Evolutionary conservation across 1,140 invertebrate species (phyloP), one percentile per base, ranked within the genome.

Genomic region (Macrobrachium rosenbergii): DNA sequence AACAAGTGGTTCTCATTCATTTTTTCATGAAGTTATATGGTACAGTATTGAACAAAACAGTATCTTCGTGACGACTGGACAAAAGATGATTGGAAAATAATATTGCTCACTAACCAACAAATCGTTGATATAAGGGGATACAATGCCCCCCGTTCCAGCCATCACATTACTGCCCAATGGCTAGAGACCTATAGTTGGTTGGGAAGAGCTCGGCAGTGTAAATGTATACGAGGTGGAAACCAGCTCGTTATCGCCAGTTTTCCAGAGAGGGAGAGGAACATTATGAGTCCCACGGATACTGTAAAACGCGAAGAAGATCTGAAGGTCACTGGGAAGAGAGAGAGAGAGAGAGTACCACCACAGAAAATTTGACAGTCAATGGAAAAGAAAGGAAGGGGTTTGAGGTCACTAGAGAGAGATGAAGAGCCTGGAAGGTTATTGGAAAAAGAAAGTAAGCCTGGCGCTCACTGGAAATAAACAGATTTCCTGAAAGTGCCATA

Each of bases 201-300:
- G 81, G 69, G 45, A 60, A 83, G 67, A 83, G 67, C 28, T 83
- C 81, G 14, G 81, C 69, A 5, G 81, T 75, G 52, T n/a, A 83
- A 2, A 73, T 59, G 43, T 69, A 83, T 59, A 58, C n/a, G 8
- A 83, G 69, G 17, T 83, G 67, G n/a, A 83, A 83, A 3, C 6
- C 81, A 23, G 81, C 81, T 14, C n/a, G 81, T 83, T 16, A 83
- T 37, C 10, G 67, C 67, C 43, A 83, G 23, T 52, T 83, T 83
- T 14, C 81, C 81, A 28, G 14, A 21, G 45, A 59, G 81, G 17
- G 81, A 45, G n/a, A 83, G 59, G 64, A 73, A 73, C 69, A 83
- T 23, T 7, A 59, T 60, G 6, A 73, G 17, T 21, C 81, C 62
- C 12, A 43, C 8, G 37, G 59, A 23, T 28, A 21, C 78, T 80